Base-by-base conservation (phyloP, 1,140 invertebrate species). In the Calliopsis andreniformis region DNA sequence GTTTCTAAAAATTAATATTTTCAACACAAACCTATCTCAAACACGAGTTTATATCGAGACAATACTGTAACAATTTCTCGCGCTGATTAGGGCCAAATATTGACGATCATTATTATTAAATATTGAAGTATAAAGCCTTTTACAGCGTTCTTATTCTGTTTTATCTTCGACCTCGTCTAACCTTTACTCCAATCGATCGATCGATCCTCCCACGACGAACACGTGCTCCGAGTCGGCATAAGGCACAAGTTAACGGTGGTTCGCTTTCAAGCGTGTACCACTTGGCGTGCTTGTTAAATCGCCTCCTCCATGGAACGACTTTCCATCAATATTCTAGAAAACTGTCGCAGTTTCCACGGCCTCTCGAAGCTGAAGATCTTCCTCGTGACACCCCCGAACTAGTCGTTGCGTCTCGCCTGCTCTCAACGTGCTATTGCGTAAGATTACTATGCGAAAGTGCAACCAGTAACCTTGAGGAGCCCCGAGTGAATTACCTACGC, bases 401-500 rank as follows among this genome's bases (percentile, higher is more conserved):
- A 4, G 12, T 0, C 4, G 30, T 16, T 7, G n/a, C 45, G 45
- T 42, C 32, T 35, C 25, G 14, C 67, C 14, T 42, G 14, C 32
- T 25, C 39, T 67, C 45, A 39, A 30, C 49, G 28, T 35, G 45
- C 47, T 56, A 45, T 84, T 84, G 82, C 82, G 80, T 84, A 84
- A 64, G 67, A 77, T 83, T 64, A 51, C 51, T 83, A 61, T 56
- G 51, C 43, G 55, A 71, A 59, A 42, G 23, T 70, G 67, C 14
- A 61, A 25, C 25, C 28, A 42, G 62, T 59, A 84, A 80, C 80
- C 82, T 83, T 83, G 80, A 71, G 59, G 39, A 80, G 25, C n/a
- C 28, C 61, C 43, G n/a, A 43, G 58, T 42, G 47, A 45, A 67
- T 42, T 80, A 23, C 56, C 78, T 70, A 69, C 64, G 42, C 18